phyloP scores from a whole-genome alignment of 2,113 vertebrate species.

The Choloepus hoffmanni region DNA sequence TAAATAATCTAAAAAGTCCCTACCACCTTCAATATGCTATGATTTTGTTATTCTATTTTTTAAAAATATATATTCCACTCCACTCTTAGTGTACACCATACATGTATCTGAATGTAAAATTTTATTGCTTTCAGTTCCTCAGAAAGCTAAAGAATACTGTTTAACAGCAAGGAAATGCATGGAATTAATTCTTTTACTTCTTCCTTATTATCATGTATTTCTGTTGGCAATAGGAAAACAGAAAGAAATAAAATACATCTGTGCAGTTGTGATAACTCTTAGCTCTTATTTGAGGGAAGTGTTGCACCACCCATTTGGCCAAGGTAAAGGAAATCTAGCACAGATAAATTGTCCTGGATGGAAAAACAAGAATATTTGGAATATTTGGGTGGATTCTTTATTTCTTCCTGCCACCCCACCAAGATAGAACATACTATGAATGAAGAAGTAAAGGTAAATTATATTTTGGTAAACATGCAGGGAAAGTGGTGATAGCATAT shows the following conservation, averaged over 20 bases:
- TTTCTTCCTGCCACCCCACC: neutral
- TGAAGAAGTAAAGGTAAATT: neutral
- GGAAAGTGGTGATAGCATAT: neutral
- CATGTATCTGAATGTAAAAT: neutral
- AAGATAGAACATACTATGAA: neutral
- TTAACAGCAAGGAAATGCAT: slow-evolving; percentile 21
- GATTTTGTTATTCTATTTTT: slow-evolving; percentile 8
- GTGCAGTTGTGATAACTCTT: neutral
- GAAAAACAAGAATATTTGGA: neutral
- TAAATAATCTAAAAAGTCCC: neutral
- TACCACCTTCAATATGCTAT: slow-evolving; percentile 40
- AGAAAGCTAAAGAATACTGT: slow-evolving; percentile 40
- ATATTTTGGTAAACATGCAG: neutral
- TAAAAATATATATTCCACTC: neutral
- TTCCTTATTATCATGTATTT: neutral
- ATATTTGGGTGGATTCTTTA: neutral
- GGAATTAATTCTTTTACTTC: slow-evolving; percentile 41
- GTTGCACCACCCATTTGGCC: neutral
- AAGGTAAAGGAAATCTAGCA: neutral
- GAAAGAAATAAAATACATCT: slow-evolving; percentile 38
- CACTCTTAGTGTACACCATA: neutral
- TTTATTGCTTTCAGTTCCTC: slow-evolving; percentile 34
- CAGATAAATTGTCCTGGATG: neutral
- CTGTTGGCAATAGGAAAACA: neutral
- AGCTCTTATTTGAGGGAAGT: neutral